Evolutionary conservation across 2,113 vertebrate genomes (phyloP).

Genomic region (Vidua chalybeata): DNA sequence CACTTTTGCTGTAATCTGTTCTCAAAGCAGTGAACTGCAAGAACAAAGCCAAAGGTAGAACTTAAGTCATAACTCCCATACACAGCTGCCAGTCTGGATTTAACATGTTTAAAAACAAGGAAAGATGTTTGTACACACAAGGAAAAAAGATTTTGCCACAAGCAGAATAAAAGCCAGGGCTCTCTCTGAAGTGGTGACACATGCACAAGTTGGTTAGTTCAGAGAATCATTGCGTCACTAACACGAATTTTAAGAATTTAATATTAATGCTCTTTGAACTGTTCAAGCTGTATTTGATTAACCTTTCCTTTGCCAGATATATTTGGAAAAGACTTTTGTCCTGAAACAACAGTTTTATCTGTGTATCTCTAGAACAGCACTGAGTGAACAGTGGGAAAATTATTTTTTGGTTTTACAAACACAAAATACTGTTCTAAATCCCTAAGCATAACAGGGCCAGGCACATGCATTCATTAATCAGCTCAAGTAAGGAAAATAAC

Average conservation of each 20-base stretch:
- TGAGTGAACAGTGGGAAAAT: neutral
- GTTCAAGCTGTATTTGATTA: neutral
- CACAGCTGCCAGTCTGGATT: neutral
- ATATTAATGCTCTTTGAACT: neutral
- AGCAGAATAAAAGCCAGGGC: neutral
- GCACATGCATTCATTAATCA: neutral
- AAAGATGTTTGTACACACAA: neutral
- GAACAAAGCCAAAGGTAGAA: neutral
- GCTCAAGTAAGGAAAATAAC: neutral
- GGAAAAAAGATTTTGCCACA: neutral
- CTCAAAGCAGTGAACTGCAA: neutral
- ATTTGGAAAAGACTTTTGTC: neutral
- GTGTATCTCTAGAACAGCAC: neutral
- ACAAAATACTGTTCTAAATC: neutral
- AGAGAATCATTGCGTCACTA: neutral
- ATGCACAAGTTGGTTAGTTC: neutral
- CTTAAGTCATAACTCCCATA: neutral
- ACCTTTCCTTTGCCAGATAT: neutral
- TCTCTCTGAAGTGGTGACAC: neutral
- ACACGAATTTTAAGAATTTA: neutral
- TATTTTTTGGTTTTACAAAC: neutral
- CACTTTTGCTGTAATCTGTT: neutral
- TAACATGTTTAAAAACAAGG: neutral
- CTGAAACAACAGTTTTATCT: neutral
- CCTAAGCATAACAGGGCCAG: neutral